Evolutionary conservation across 2,888 invertebrate species (phyloP), one percentile per base, ranked within the genome.

Genomic region (Pammene aurita): DNA sequence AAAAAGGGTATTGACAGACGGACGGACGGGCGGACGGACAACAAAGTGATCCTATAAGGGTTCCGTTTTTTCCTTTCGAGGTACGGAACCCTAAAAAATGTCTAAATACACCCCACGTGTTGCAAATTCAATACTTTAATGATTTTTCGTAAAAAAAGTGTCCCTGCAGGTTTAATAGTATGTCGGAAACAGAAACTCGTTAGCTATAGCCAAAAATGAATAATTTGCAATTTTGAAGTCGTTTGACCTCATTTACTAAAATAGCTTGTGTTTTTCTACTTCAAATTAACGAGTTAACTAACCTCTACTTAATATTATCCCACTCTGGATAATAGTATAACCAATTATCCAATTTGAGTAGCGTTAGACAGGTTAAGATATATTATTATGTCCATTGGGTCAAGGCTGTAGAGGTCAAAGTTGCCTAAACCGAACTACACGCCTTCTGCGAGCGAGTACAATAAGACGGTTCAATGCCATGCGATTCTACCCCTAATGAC

Each of bases 381-480:
- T 57, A 42, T 57, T 18, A 57, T 18, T 57, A 44, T 57, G 9
- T 57, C n/a, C n/a, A 18, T 42, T 42, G 7, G 57, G 57, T 57
- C 26, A 57, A 57, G 57, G 57, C 42, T 57, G 26, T 13, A 7
- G 5, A 57, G 57, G 57, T 57, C 57, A 44, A 57, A 57, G 57
- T 57, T 42, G 41, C 42, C 16, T 42, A 57, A 42, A 42, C 13
- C 14, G 14, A 42, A 57, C 13, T 26, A 14, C 38, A 26, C 16
- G 56, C 56, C 16, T 38, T 5, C 14, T 9, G 55, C 14, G 46
- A 14, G 26, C 46, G 46, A 46, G 46, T n/a, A 57, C 42, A 57
- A 57, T 57, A 18, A 41, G 56, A 41, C 13, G 41, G 42, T 13
- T 42, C 57, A 57, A 42, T 57, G 42, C n/a, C 42, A 57, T 7